Evolutionary conservation across 2,888 invertebrate species (phyloP).

Genomic region (Pteria penguin): DNA sequence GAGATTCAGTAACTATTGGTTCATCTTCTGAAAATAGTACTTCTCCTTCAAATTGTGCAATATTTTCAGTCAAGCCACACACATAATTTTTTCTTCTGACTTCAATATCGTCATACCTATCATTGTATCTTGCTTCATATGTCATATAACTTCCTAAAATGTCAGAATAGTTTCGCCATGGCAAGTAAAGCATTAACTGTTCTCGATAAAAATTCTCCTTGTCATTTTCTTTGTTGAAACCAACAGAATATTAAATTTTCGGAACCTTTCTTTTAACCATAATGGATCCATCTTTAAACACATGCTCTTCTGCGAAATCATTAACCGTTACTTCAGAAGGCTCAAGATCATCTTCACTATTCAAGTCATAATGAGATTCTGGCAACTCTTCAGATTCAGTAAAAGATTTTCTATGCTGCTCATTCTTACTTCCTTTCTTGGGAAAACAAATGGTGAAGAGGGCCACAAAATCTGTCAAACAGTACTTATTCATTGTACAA

Average conservation of each 20-base stretch:
- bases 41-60: background rate
- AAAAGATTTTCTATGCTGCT: too few relatives aligned
- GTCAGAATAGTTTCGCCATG: slow-evolving; percentile 56
- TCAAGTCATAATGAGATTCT: slow-evolving; percentile 18
- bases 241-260: background rate
- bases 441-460: background rate
- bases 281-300: slow-evolving; percentile 4
- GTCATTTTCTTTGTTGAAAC: slow-evolving; percentile 42
- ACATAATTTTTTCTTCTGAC: too few relatives aligned
- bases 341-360: too few relatives aligned
- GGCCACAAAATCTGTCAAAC: slow-evolving; percentile 48
- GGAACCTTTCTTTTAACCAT: slow-evolving; percentile 1
- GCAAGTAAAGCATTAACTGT: slow-evolving; percentile 64
- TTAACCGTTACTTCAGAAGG: slow-evolving; percentile 65
- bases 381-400: slow-evolving; percentile 6
- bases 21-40: background rate
- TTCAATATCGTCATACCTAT: too few relatives aligned
- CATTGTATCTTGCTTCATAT: too few relatives aligned
- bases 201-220: slow-evolving; percentile 63
- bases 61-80: too few relatives aligned
- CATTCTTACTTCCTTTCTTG: too few relatives aligned
- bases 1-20: slow-evolving; percentile 3
- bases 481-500: slow-evolving; percentile 24
- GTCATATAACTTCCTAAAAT: too few relatives aligned
- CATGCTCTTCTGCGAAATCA: slow-evolving; percentile 48